Conservation (phyloP, 2,888 invertebrate genomes). For the Fragum fragum region DNA sequence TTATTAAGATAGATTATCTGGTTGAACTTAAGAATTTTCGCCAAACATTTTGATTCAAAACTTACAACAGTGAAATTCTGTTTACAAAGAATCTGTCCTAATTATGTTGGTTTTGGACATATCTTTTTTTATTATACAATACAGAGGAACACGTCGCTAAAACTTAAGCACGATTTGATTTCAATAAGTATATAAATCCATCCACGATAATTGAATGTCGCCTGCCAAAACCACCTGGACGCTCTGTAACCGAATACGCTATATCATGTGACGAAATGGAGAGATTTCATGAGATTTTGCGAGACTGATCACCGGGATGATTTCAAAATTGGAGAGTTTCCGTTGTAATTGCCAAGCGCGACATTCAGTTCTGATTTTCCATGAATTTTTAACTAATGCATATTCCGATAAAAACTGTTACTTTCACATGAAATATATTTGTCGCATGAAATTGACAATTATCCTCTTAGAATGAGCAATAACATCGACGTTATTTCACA, state of each 20-base stretch:
- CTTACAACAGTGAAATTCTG: no score
- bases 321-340: conserved; percentile 1
- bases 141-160: no score
- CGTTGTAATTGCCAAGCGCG: conserved; percentile 11
- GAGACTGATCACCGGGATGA: not conserved
- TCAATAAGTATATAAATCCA: no score
- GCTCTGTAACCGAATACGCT: conserved; percentile 9
- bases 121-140: no score
- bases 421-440: conserved; percentile 15
- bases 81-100: no score
- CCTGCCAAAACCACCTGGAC: conserved; percentile 30
- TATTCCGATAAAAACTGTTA: conserved; percentile 19
- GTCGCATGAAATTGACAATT: conserved; percentile 19
- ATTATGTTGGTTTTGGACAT: no score
- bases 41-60: no score
- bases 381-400: conserved; percentile 21
- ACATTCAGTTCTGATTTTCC: conserved; percentile 18
- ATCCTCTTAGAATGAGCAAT: not conserved
- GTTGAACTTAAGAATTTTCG: no score
- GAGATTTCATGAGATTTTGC: conserved; percentile 26
- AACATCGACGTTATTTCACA: no score
- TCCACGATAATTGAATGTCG: not conserved
- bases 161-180: no score
- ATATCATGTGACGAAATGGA: conserved; percentile 25
- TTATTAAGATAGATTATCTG: not conserved